phyloP scores from a whole-genome alignment of 2,888 invertebrate genomes.

The Archips crataeganus region DNA sequence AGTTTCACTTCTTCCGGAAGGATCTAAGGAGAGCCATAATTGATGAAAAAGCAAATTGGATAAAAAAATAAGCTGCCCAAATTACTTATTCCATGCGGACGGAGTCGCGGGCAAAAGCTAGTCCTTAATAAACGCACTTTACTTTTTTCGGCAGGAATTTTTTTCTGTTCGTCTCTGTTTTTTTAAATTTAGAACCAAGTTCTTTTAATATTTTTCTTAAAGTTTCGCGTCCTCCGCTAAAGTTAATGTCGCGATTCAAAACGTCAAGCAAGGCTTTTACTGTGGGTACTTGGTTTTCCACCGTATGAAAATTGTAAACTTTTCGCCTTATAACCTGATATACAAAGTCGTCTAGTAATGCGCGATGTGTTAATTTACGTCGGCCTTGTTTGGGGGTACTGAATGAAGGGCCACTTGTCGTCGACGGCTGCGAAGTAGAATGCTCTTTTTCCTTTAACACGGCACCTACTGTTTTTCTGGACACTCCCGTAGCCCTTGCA shows the following conservation, averaged over 20 bases:
- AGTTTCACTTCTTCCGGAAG: too few species aligned
- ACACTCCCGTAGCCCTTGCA: too few species aligned
- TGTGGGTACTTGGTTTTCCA: slow-evolving; percentile 26
- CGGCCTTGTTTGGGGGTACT: slow-evolving; percentile 19
- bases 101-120: too few species aligned
- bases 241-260: slow-evolving; percentile 11
- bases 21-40: too few species aligned
- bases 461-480: too few species aligned
- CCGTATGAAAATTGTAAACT: slow-evolving; percentile 25
- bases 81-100: too few species aligned
- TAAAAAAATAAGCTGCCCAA: too few species aligned
- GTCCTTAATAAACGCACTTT: neutral
- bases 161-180: slow-evolving; percentile 17
- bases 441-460: neutral
- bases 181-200: slow-evolving; percentile 26
- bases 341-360: slow-evolving; percentile 6
- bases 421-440: neutral
- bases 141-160: slow-evolving; percentile 32
- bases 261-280: slow-evolving; percentile 8
- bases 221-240: slow-evolving; percentile 23
- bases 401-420: slow-evolving; percentile 7
- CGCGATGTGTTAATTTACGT: slow-evolving; percentile 5
- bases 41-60: too few species aligned
- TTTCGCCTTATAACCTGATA: slow-evolving; percentile 25
- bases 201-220: slow-evolving; percentile 16